Conservation (phyloP, 2,113 vertebrate genomes). For the Anas platyrhynchos region DNA sequence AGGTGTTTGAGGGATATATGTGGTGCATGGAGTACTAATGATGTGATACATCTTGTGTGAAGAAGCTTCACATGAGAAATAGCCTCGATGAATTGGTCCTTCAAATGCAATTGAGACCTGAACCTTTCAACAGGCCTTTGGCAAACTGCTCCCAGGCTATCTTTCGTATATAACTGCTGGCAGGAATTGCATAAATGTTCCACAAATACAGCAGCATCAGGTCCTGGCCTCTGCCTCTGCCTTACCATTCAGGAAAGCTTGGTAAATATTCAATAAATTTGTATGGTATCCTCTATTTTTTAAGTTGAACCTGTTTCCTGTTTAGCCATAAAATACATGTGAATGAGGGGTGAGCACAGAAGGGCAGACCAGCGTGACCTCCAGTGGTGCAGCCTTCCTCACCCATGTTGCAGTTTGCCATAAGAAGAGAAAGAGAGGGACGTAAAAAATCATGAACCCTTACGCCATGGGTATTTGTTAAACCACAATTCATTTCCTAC, state of each 20-base stretch:
- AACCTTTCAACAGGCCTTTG: neutral
- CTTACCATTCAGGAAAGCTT: neutral
- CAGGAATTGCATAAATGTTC: neutral
- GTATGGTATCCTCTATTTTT: neutral
- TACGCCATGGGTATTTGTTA: neutral
- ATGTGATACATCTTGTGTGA: neutral
- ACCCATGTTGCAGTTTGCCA: neutral
- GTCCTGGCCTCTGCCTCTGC: neutral
- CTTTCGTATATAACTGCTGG: neutral
- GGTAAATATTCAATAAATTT: neutral
- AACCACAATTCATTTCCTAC: neutral
- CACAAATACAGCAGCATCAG: neutral
- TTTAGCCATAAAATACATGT: neutral
- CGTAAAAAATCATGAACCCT: neutral
- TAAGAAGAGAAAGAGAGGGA: neutral
- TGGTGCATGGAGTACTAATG: neutral
- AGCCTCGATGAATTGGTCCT: neutral
- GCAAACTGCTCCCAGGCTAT: neutral
- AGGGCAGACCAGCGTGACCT: neutral
- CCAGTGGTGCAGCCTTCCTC: neutral
- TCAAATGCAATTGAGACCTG: neutral
- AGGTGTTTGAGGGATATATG: neutral
- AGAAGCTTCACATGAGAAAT: neutral
- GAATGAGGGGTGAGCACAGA: neutral
- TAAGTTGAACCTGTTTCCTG: neutral